These are phyloP conservation scores for Cheiracanthium punctorium DNA, from an alignment of 2,888 invertebrate species.

Conservation along the genomic window DNA sequence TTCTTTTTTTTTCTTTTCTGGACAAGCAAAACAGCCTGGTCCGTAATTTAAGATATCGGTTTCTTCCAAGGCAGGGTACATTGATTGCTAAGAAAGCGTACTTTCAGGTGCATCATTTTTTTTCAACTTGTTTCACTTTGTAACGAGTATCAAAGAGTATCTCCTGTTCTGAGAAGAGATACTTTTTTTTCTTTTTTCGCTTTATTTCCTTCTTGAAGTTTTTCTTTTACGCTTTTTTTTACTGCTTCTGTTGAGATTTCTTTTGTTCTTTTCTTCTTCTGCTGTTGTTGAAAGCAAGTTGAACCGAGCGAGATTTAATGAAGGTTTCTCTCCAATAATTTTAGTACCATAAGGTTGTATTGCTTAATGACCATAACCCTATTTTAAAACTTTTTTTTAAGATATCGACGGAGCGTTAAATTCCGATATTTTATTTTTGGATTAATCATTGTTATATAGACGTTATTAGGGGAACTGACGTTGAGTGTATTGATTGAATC, in stretches of 20 bases:
- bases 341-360: background rate
- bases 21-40: conserved; percentile 32
- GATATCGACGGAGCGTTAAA: too few species aligned
- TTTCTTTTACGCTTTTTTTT: conserved; percentile 11
- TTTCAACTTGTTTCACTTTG: conserved; percentile 49
- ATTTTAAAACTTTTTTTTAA: background rate
- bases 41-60: conserved; percentile 69
- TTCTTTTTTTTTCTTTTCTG: conserved; percentile 19
- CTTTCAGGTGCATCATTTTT: conserved; percentile 37
- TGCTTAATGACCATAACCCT: background rate
- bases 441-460: too few species aligned
- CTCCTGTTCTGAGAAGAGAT: conserved; percentile 19
- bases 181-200: conserved; percentile 19
- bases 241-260: background rate
- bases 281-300: conserved; percentile 24
- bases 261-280: conserved; percentile 35
- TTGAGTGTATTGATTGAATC: too few species aligned
- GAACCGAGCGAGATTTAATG: conserved; percentile 46
- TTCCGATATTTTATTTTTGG: too few species aligned
- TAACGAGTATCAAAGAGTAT: conserved; percentile 64
- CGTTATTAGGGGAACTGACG: too few species aligned
- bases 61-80: conserved; percentile 58
- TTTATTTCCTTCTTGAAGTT: conserved; percentile 46
- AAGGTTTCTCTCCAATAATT: conserved; percentile 24
- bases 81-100: conserved; percentile 51